phyloP scores from a whole-genome alignment of 2,113 vertebrate genomes.

The Syngnathus scovelli region DNA sequence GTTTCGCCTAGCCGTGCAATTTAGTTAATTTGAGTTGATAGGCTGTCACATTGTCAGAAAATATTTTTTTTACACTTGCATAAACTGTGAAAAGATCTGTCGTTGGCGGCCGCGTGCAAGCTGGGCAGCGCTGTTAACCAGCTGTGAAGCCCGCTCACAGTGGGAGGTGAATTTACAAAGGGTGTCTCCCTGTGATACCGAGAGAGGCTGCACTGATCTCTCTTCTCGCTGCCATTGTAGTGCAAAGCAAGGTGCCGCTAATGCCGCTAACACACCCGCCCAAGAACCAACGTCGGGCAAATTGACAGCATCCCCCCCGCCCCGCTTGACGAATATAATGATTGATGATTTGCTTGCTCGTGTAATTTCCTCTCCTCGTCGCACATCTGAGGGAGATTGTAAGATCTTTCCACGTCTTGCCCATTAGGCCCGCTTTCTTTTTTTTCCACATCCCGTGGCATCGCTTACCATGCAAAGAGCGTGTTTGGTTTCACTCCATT shows the following conservation, averaged over 20 bases:
- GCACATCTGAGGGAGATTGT: conserved; percentile 53
- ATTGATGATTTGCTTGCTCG: conserved; percentile 29
- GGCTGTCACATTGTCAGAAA: too few relatives aligned
- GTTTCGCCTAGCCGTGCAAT: too few relatives aligned
- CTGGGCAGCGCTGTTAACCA: conserved; percentile 72
- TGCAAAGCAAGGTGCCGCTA: conserved; percentile 66
- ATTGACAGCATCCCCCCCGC: conserved; percentile 18
- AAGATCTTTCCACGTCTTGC: conserved; percentile 36
- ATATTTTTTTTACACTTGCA: background rate
- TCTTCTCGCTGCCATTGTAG: conserved; percentile 69
- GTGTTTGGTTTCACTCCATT: conserved; percentile 42
- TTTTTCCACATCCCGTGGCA: conserved; percentile 38
- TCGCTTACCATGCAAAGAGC: conserved; percentile 46
- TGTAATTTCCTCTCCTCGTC: conserved; percentile 55
- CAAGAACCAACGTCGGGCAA: conserved; percentile 4
- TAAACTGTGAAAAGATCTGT: background rate
- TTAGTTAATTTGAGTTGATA: too few relatives aligned
- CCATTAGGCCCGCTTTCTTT: conserved; percentile 44
- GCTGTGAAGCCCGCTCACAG: conserved; percentile 74
- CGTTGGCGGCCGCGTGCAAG: conserved; percentile 64
- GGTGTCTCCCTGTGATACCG: conserved; percentile 72
- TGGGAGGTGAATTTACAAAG: conserved; percentile 73
- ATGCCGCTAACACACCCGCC: conserved; percentile 60
- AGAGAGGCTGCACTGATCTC: conserved; percentile 67
- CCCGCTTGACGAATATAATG: conserved; percentile 25